Conservation (phyloP, 2,797 vertebrate species). For the Aselliscus stoliczkanus region DNA sequence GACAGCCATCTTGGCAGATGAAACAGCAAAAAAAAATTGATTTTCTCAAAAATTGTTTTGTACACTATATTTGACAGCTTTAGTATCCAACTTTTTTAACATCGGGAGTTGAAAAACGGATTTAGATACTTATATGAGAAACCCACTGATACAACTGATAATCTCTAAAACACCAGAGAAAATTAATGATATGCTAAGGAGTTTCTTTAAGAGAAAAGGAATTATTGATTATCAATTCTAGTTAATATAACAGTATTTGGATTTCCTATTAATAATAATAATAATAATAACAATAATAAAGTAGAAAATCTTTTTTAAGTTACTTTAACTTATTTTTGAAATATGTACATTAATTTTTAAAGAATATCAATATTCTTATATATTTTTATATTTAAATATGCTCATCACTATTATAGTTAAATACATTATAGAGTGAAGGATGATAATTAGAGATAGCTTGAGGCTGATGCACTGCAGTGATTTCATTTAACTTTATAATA, state of each 20-base stretch:
- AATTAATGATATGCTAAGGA: background rate
- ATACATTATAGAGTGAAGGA: background rate
- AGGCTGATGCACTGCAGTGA: background rate
- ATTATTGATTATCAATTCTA: background rate
- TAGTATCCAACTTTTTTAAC: background rate
- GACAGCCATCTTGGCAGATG: background rate
- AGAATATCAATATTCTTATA: background rate
- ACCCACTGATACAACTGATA: background rate
- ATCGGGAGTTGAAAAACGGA: background rate
- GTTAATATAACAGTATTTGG: background rate
- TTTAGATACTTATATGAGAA: background rate
- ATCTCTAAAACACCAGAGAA: background rate
- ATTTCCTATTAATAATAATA: background rate
- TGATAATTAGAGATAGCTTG: background rate
- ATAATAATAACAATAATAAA: background rate
- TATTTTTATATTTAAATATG: background rate
- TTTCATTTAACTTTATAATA: background rate
- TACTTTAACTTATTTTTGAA: background rate
- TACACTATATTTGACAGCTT: background rate
- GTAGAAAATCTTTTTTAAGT: background rate
- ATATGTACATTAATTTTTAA: background rate
- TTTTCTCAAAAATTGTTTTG: constrained; percentile 6
- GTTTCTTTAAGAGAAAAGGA: background rate
- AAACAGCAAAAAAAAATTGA: constrained; percentile 30
- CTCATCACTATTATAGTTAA: background rate